Evolutionary conservation across 2,888 invertebrate genomes (phyloP).

Genomic region (Carcina quercana): DNA sequence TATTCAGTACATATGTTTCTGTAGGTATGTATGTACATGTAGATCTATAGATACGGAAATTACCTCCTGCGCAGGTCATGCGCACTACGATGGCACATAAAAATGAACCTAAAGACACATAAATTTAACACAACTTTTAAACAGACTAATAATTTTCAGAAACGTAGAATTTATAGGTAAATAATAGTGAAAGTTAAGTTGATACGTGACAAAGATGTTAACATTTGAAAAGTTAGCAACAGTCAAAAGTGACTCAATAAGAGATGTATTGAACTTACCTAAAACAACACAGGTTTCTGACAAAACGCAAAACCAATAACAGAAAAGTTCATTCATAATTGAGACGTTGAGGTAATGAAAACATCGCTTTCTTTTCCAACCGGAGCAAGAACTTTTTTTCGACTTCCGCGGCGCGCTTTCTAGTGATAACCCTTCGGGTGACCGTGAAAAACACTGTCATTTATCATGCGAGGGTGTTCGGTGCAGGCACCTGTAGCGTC

Average conservation of each 20-base stretch:
- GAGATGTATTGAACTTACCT: conserved; percentile 7
- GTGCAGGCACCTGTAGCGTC: conserved; percentile 50
- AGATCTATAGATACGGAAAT: conserved; percentile 25
- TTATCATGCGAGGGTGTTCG: conserved; percentile 34
- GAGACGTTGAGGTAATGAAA: not conserved
- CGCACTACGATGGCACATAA: conserved; percentile 36
- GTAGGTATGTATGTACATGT: conserved; percentile 19
- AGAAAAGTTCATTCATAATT: conserved; percentile 10
- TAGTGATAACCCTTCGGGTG: conserved; percentile 38
- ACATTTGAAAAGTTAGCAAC: conserved; percentile 1
- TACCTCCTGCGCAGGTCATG: conserved; percentile 63
- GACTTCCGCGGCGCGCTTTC: conserved; percentile 29
- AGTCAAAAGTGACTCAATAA: too few species aligned
- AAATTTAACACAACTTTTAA: conserved; percentile 36
- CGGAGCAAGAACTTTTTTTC: conserved; percentile 21
- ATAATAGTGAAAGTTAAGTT: conserved; percentile 22
- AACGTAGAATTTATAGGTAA: too few species aligned
- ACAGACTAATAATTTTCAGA: too few species aligned
- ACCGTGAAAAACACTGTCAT: conserved; percentile 42
- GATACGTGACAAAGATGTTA: too few species aligned
- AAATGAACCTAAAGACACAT: conserved; percentile 28
- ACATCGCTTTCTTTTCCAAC: not conserved
- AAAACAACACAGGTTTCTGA: conserved; percentile 8
- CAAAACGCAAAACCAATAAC: conserved; percentile 12
- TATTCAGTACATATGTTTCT: conserved; percentile 21